These are phyloP conservation scores for Stratiolaelaps scimitus DNA, from an alignment of 1,140 invertebrate genomes.

Conservation along the genomic window DNA sequence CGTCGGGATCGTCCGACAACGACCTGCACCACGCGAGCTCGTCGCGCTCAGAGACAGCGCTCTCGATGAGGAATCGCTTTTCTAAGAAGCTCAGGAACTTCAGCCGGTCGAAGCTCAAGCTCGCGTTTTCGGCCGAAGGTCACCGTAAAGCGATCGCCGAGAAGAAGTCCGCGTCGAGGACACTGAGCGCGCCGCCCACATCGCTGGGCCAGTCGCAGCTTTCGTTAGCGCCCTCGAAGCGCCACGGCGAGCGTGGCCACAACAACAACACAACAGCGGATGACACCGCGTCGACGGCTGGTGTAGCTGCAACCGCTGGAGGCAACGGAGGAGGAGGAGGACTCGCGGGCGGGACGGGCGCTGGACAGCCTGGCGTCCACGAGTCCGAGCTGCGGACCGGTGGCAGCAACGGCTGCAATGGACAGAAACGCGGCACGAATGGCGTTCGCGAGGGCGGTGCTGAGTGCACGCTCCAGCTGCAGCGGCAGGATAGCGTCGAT, in stretches of 20 bases:
- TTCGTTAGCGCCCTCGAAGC: neutral
- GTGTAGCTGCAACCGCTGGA: too few species aligned
- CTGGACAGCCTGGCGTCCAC: too few species aligned
- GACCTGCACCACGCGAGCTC: slow-evolving; percentile 12
- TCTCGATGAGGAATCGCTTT: slow-evolving; percentile 27
- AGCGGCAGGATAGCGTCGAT: too few species aligned
- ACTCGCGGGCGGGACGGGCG: too few species aligned
- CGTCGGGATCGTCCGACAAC: slow-evolving; percentile 32
- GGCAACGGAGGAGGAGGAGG: too few species aligned
- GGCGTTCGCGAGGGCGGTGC: too few species aligned
- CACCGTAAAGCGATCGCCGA: neutral
- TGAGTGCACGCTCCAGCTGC: too few species aligned
- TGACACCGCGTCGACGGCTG: neutral
- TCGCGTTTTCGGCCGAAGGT: slow-evolving; percentile 19
- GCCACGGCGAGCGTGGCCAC: neutral
- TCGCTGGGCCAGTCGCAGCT: slow-evolving; percentile 4
- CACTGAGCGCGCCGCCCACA: slow-evolving; percentile 19
- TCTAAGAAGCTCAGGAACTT: slow-evolving; percentile 25
- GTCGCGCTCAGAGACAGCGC: slow-evolving; percentile 16
- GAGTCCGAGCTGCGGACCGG: too few species aligned
- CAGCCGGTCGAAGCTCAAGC: slow-evolving; percentile 25
- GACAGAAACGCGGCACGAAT: too few species aligned
- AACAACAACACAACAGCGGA: neutral
- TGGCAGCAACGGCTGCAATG: too few species aligned
- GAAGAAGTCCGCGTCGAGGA: slow-evolving; percentile 25